These are phyloP conservation scores for Drosophila teissieri DNA, from an alignment of 1,140 invertebrate genomes.

Conservation along the genomic window DNA sequence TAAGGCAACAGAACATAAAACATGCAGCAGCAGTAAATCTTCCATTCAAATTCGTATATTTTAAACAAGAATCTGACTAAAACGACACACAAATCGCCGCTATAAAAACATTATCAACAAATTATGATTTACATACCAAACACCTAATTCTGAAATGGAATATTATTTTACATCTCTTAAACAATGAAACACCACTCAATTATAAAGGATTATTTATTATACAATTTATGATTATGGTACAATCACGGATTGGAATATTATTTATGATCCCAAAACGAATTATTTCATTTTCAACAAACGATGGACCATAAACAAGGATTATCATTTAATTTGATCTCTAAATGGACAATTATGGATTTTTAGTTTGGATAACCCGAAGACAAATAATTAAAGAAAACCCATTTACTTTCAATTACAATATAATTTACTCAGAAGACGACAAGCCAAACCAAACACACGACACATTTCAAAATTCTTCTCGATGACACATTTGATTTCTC, in stretches of 20 bases:
- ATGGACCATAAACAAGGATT: neutral
- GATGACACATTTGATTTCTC: slow-evolving; percentile 2
- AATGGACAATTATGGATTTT: no score
- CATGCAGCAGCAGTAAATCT: neutral
- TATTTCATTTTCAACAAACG: neutral
- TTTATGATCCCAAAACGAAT: neutral
- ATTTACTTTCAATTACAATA: neutral
- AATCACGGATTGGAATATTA: neutral
- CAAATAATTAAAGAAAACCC: no score
- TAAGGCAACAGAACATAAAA: no score
- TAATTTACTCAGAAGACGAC: neutral
- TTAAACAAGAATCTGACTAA: neutral
- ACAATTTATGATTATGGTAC: neutral
- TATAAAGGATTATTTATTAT: neutral
- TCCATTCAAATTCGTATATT: neutral
- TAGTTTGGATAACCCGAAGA: no score
- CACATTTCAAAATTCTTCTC: slow-evolving; percentile 37
- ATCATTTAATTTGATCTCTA: neutral
- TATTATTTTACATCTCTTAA: neutral
- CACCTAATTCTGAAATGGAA: no score
- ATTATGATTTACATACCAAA: slow-evolving; percentile 4
- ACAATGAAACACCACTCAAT: neutral
- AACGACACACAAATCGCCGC: neutral
- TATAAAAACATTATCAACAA: neutral
- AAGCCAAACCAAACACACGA: slow-evolving; percentile 14